These are phyloP conservation scores for Candidula unifasciata DNA, from an alignment of 2,888 invertebrate species.

Conservation along the genomic window DNA sequence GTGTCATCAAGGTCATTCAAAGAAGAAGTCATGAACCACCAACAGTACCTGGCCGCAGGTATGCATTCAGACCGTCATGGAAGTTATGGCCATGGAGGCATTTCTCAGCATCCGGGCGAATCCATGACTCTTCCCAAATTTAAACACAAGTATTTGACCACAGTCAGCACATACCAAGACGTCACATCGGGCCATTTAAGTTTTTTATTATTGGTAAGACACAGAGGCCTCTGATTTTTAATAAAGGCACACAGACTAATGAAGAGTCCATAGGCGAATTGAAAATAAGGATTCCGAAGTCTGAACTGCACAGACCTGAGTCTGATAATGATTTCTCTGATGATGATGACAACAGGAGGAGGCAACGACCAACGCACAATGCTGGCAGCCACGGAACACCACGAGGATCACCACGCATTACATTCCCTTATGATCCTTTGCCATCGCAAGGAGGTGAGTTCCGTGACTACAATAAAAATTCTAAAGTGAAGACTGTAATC, in stretches of 20 bases:
- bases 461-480: slow-evolving; percentile 44
- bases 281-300: slow-evolving; percentile 50
- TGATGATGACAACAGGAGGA: slow-evolving; percentile 15
- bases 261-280: slow-evolving; percentile 45
- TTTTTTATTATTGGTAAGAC: slow-evolving; percentile 49
- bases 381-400: slow-evolving; percentile 20
- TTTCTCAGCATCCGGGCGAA: slow-evolving; percentile 39
- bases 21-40: slow-evolving; percentile 37
- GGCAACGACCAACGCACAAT: not conserved
- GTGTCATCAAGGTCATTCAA: slow-evolving; percentile 49
- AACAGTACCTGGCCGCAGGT: slow-evolving; percentile 30
- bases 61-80: slow-evolving; percentile 43
- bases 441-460: slow-evolving; percentile 39
- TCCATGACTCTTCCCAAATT: slow-evolving; percentile 49
- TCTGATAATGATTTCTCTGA: slow-evolving; percentile 45
- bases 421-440: slow-evolving; percentile 51
- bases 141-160: slow-evolving; percentile 48
- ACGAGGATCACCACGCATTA: slow-evolving; percentile 44
- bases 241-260: slow-evolving; percentile 48
- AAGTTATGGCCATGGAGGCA: slow-evolving; percentile 27
- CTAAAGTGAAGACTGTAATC: slow-evolving; percentile 58
- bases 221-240: slow-evolving; percentile 39
- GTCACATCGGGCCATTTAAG: slow-evolving; percentile 44
- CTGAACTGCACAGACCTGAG: slow-evolving; percentile 40
- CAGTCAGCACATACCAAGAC: slow-evolving; percentile 41